phyloP scores from a whole-genome alignment of 2,113 vertebrate genomes.

The Pterocles orientalis region DNA sequence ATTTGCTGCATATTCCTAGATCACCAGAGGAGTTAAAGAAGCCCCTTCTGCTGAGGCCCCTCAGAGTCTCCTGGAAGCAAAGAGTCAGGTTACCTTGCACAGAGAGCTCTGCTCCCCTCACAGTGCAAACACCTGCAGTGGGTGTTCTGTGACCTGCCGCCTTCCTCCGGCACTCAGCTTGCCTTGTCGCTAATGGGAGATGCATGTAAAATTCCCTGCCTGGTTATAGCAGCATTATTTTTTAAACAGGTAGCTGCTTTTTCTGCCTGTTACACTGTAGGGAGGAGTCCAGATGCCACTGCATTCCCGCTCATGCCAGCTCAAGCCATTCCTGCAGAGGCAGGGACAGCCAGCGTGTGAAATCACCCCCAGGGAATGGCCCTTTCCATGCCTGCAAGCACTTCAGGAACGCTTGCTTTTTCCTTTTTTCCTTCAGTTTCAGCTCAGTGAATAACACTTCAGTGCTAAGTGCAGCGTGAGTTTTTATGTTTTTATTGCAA shows the following conservation, averaged over 20 bases:
- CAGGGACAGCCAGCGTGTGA: not conserved
- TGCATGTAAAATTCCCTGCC: not conserved
- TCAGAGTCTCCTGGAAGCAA: not conserved
- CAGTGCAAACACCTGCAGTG: not conserved
- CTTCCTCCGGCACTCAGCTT: rapidly evolving
- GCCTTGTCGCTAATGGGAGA: not conserved
- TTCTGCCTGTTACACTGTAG: not conserved
- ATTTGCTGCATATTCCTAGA: not conserved
- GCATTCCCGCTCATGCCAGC: not conserved
- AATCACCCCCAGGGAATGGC: not conserved
- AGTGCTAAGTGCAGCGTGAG: not conserved
- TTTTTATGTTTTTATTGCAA: not conserved
- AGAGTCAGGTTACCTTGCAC: not conserved
- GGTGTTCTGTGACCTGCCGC: not conserved
- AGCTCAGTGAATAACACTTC: not conserved
- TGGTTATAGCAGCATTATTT: not conserved
- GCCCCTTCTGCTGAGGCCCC: not conserved
- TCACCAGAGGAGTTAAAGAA: not conserved
- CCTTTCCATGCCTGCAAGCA: not conserved
- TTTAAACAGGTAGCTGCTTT: conserved; percentile 12
- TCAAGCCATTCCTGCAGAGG: not conserved
- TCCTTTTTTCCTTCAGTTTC: not conserved
- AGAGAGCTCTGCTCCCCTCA: not conserved
- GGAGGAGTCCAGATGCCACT: not conserved
- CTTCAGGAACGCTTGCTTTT: not conserved